phyloP scores from a whole-genome alignment of 2,888 invertebrate species.

The Drosophila prolongata region DNA sequence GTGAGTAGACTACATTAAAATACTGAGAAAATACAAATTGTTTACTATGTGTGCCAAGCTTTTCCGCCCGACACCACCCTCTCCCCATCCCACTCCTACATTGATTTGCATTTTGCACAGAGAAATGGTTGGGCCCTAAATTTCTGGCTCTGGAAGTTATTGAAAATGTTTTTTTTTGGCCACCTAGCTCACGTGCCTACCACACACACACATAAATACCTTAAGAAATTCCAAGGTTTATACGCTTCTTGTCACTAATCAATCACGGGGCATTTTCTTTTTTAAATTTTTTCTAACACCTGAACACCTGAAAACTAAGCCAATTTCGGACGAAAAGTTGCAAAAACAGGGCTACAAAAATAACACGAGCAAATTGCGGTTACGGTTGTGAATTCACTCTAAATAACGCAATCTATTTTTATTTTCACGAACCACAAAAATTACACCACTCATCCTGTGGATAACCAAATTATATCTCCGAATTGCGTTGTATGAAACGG shows the following conservation, averaged over 20 bases:
- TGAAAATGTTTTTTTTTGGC: constrained; percentile 12
- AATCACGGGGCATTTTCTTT: constrained; percentile 24
- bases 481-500: constrained; percentile 39
- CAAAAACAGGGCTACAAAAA: constrained; percentile 11
- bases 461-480: constrained; percentile 15
- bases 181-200: constrained; percentile 18
- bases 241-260: constrained; percentile 56
- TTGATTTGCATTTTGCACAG: constrained; percentile 36
- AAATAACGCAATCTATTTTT: constrained; percentile 33
- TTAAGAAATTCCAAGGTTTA: neutral
- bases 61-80: constrained; percentile 26
- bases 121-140: constrained; percentile 21
- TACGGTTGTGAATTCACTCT: constrained; percentile 17
- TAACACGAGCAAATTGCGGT: constrained; percentile 6
- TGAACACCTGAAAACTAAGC: constrained; percentile 5
- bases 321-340: constrained; percentile 5
- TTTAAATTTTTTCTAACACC: neutral
- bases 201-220: constrained; percentile 9
- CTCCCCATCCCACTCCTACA: constrained; percentile 7
- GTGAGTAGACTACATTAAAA: constrained; percentile 34
- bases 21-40: constrained; percentile 22
- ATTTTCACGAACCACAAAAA: constrained; percentile 18
- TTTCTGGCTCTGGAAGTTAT: constrained; percentile 1
- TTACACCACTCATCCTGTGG: constrained; percentile 25
- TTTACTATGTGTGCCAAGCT: constrained; percentile 36